Evolutionary conservation across 2,888 invertebrate species (phyloP).

Genomic region (Hypena proboscidalis): DNA sequence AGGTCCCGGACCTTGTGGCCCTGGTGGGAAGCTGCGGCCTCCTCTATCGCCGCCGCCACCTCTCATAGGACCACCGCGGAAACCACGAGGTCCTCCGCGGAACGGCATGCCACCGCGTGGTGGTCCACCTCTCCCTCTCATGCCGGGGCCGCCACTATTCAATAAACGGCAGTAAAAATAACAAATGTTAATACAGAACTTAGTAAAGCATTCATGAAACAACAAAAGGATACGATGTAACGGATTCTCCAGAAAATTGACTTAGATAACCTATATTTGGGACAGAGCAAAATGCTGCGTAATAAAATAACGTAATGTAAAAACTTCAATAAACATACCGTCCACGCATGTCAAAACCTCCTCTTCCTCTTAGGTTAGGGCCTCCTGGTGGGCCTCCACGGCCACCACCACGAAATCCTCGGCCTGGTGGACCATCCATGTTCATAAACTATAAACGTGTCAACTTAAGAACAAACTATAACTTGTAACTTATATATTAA

Average conservation of each 20-base stretch:
- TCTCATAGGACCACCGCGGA: constrained; percentile 76
- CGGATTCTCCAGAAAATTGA: too few species aligned
- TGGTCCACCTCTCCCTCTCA: constrained; percentile 75
- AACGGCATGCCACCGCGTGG: constrained; percentile 61
- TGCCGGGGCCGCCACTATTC: constrained; percentile 72
- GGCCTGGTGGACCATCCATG: constrained; percentile 69
- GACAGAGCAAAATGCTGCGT: neutral
- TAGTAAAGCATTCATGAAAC: too few species aligned
- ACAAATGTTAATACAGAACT: neutral
- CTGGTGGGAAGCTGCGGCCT: constrained; percentile 74
- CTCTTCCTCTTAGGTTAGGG: constrained; percentile 63
- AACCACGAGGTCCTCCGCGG: constrained; percentile 75
- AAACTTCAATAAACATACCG: constrained; percentile 56
- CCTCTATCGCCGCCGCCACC: constrained; percentile 75
- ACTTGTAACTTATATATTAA: too few species aligned
- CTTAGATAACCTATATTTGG: constrained; percentile 11
- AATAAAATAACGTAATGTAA: neutral
- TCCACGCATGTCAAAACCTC: constrained; percentile 79
- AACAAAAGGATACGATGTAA: too few species aligned
- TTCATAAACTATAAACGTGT: neutral
- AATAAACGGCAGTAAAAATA: too few species aligned
- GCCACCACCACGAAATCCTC: constrained; percentile 76
- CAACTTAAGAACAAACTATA: constrained; percentile 2
- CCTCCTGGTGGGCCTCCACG: constrained; percentile 77
- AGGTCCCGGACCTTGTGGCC: constrained; percentile 79